phyloP scores from a whole-genome alignment of 1,140 invertebrate species.

The Tetragnatha versicolor region DNA sequence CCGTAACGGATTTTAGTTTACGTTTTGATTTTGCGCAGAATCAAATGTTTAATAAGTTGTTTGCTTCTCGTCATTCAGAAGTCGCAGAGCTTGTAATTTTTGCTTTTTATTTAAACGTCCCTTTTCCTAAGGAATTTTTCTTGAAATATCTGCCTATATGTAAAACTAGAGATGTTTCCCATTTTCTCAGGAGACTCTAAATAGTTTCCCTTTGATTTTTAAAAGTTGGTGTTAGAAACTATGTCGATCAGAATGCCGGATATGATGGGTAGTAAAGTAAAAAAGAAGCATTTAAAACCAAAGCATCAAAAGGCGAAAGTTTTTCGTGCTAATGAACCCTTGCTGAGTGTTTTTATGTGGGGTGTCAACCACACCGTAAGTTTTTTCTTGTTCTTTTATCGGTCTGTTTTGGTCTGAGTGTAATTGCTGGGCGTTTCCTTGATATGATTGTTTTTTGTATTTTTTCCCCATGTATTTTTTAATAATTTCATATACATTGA shows the following conservation, averaged over 20 bases:
- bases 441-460: too few relatives aligned
- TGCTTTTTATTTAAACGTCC: too few relatives aligned
- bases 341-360: conserved; percentile 99
- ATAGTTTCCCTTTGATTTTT: too few relatives aligned
- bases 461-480: too few relatives aligned
- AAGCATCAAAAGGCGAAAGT: conserved; percentile 98
- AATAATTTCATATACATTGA: too few relatives aligned
- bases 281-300: conserved; percentile 93
- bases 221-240: too few relatives aligned
- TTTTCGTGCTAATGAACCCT: conserved; percentile 97
- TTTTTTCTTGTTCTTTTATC: not conserved
- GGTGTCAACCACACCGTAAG: conserved; percentile 95
- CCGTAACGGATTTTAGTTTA: too few relatives aligned
- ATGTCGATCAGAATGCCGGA: conserved; percentile 44
- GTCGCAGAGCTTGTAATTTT: too few relatives aligned
- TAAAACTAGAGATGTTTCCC: too few relatives aligned
- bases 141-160: too few relatives aligned
- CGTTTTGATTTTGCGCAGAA: conserved; percentile 30
- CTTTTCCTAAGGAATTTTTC: too few relatives aligned
- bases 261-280: conserved; percentile 72
- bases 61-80: conserved; percentile 5
- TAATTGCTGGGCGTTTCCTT: conserved; percentile 15
- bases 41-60: conserved; percentile 9
- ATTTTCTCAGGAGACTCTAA: too few relatives aligned
- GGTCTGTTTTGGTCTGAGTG: not conserved